Conservation (phyloP, 2,113 vertebrate genomes). For the Brachypteracias leptosomus region DNA sequence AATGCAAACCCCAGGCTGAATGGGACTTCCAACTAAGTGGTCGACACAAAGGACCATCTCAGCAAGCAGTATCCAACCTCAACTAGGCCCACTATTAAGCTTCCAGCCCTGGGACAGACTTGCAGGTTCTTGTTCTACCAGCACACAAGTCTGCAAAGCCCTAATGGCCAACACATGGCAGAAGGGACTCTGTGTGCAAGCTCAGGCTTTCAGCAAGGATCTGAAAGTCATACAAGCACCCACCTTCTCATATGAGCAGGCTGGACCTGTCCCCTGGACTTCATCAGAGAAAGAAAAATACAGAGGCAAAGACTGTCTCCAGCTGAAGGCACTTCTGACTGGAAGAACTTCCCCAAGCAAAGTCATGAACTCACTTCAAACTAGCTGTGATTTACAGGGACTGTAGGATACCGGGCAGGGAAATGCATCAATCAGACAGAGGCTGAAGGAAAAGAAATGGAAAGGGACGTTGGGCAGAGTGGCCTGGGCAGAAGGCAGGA, state of each 20-base stretch:
- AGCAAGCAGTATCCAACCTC: neutral
- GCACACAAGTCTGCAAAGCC: neutral
- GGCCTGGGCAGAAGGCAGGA: neutral
- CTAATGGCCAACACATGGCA: neutral
- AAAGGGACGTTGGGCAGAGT: constrained; percentile 12
- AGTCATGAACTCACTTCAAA: neutral
- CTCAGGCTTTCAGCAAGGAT: neutral
- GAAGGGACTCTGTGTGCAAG: accelerated
- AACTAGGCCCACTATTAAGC: neutral
- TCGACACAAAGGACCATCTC: neutral
- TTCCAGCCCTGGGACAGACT: neutral
- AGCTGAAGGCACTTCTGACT: neutral
- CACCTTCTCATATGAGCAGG: accelerated
- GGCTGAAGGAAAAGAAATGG: constrained; percentile 12
- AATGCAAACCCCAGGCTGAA: neutral
- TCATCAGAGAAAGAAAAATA: neutral
- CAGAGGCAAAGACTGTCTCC: neutral
- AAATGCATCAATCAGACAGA: constrained; percentile 55
- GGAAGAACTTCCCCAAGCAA: neutral
- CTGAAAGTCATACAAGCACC: neutral
- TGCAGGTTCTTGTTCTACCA: neutral
- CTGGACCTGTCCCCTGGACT: neutral
- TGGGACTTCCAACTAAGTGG: neutral
- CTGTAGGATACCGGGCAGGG: neutral
- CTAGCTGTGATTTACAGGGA: neutral